A percentile compares a stretch with the other conserved stretches of the same genome.
phyloP scores from a whole-genome alignment of 2,888 invertebrate species.

The Agriopis leucophaearia region DNA sequence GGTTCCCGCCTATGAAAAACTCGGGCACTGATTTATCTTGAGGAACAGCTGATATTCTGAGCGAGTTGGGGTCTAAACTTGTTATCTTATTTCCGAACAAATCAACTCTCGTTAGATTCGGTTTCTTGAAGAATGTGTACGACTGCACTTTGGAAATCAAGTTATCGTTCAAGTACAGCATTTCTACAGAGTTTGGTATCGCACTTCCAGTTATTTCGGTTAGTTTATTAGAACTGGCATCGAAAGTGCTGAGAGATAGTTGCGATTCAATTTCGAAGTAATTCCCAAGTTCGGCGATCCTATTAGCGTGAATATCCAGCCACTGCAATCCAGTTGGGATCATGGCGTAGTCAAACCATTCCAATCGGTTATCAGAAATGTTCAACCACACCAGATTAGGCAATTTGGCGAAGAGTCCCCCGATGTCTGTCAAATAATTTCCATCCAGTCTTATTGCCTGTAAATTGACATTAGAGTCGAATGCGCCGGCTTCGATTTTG shows the following conservation, averaged over 20 bases:
- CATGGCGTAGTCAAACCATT: conserved; percentile 94
- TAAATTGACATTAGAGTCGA: conserved; percentile 91
- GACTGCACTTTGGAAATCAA: conserved; percentile 93
- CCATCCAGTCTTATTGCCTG: conserved; percentile 94
- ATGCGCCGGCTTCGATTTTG: conserved; percentile 91
- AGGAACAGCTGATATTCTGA: conserved; percentile 91
- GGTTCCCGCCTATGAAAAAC: conserved; percentile 94
- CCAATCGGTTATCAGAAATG: conserved; percentile 94
- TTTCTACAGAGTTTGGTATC: conserved; percentile 93
- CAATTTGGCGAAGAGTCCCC: conserved; percentile 92
- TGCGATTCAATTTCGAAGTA: conserved; percentile 94
- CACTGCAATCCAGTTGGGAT: conserved; percentile 94
- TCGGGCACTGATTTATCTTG: conserved; percentile 91
- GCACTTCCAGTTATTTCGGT: conserved; percentile 93
- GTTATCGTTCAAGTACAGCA: conserved; percentile 93
- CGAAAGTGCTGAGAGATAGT: conserved; percentile 92
- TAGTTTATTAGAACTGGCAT: conserved; percentile 93
- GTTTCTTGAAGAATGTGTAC: conserved; percentile 95
- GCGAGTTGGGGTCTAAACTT: conserved; percentile 90
- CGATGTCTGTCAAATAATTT: conserved; percentile 92
- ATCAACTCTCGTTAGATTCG: conserved; percentile 93
- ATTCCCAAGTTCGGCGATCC: conserved; percentile 93
- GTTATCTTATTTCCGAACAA: conserved; percentile 93
- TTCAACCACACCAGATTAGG: conserved; percentile 94
- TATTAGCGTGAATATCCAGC: conserved; percentile 94